These are phyloP conservation scores for Mystacornis crossleyi DNA, from an alignment of 2,113 vertebrate species.

Conservation along the genomic window DNA sequence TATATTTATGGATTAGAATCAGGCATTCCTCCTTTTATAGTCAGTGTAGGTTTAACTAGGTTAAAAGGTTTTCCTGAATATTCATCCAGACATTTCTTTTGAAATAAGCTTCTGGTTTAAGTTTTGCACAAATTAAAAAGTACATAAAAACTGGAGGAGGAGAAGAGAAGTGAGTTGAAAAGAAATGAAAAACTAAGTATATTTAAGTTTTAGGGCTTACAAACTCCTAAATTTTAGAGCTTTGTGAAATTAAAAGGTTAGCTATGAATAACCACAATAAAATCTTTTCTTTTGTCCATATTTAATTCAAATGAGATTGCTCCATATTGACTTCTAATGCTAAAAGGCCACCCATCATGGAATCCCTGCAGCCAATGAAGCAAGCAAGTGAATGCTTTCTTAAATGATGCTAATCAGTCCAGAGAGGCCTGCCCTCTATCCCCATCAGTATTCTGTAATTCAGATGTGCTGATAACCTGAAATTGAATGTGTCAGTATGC, in stretches of 20 bases:
- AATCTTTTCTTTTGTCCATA: slow-evolving; percentile 79
- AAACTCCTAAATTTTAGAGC: slow-evolving; percentile 63
- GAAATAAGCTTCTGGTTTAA: slow-evolving; percentile 49
- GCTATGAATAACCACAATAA: slow-evolving; percentile 76
- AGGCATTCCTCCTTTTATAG: slow-evolving; percentile 55
- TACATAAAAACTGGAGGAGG: slow-evolving; percentile 28
- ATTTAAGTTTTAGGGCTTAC: slow-evolving; percentile 57
- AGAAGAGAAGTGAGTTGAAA: slow-evolving; percentile 7
- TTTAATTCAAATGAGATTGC: slow-evolving; percentile 88
- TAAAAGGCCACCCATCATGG: slow-evolving; percentile 92
- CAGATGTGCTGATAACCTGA: slow-evolving; percentile 95
- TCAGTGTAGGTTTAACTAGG: slow-evolving; percentile 48
- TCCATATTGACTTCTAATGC: slow-evolving; percentile 87
- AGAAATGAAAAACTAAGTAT: slow-evolving; percentile 53
- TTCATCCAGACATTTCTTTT: slow-evolving; percentile 51
- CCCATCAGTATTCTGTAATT: slow-evolving; percentile 91
- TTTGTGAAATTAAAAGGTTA: slow-evolving; percentile 77
- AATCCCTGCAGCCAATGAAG: slow-evolving; percentile 81
- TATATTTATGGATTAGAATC: slow-evolving; percentile 65
- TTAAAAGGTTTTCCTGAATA: slow-evolving; percentile 67
- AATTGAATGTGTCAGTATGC: slow-evolving; percentile 92
- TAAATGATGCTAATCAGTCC: slow-evolving; percentile 99
- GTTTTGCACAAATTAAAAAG: slow-evolving; percentile 51
- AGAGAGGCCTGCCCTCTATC: slow-evolving; percentile 90
- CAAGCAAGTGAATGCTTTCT: slow-evolving; percentile 87